Percentiles rank a stretch among this genome's conserved stretches.
phyloP scores from a whole-genome alignment of 2,113 vertebrate species.

The Perognathus longimembris region DNA sequence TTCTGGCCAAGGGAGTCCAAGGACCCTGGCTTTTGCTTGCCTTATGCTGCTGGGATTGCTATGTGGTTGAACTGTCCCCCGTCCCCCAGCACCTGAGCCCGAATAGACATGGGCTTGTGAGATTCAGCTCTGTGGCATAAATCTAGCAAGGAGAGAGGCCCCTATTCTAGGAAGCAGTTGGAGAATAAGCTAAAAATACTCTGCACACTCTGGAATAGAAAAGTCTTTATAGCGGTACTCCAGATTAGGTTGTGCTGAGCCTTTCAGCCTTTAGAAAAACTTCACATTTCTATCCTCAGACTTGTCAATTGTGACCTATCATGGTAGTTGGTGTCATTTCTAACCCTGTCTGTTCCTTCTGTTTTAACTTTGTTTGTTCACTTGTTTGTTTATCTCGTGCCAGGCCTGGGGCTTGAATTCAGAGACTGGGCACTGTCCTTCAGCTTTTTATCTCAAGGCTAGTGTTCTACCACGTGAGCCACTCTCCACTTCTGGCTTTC shows the following conservation, averaged over 20 bases:
- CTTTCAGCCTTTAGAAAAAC: background rate
- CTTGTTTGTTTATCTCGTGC: too few relatives aligned
- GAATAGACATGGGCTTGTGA: too few relatives aligned
- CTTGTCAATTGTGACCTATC: background rate
- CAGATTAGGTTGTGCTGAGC: too few relatives aligned
- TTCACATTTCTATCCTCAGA: background rate
- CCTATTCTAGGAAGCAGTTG: background rate
- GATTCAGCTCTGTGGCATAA: background rate
- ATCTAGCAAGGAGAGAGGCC: background rate
- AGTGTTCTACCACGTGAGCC: too few relatives aligned
- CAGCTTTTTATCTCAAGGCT: too few relatives aligned
- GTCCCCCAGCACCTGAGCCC: rapidly evolving
- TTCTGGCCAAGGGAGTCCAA: background rate
- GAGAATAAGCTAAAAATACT: background rate
- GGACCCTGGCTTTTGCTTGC: background rate
- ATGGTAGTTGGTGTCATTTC: background rate
- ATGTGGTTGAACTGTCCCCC: background rate
- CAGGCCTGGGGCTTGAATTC: too few relatives aligned
- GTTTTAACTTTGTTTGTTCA: background rate
- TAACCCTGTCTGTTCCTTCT: background rate
- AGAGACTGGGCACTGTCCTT: too few relatives aligned
- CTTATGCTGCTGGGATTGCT: rapidly evolving
- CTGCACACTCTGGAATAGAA: background rate
- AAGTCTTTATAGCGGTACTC: background rate
- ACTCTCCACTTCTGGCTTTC: too few relatives aligned